Base-by-base conservation (phyloP, 1,140 invertebrate species). In the Papilio xuthus region DNA sequence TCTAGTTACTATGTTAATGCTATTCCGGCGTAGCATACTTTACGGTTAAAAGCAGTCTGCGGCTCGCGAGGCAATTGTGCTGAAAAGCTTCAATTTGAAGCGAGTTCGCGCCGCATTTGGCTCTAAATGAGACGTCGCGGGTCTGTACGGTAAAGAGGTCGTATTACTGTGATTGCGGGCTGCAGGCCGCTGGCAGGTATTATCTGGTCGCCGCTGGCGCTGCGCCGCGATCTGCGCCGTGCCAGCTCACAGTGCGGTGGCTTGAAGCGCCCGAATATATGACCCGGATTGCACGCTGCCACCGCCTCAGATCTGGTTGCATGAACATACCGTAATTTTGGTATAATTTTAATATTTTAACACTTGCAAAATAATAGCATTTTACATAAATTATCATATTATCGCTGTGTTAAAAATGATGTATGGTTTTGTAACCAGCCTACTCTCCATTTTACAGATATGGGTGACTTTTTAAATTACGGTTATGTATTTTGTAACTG, bases 91-190 rank as follows among this genome's bases (percentile, higher is more conserved):
- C 90, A 92, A 92, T 92, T 92, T 93, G 81, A 88, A 83, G 75
- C 85, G 85, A 82, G 85, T 89, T 91, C 88, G 86, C 80, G 81
- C 83, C 84, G 84, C 84, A 84, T 89, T 88, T 87, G 87, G 84
- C 73, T 82, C 87, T 93, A 92, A 93, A 91, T 93, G 90, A 93
- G 92, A 92, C 90, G 90, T 92, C 88, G 84, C 80, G 86, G 83
- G 79, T 85, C 82, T 71, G 86, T 83, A 84, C 81, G 85, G 88
- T 90, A 89, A 91, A 92, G 88, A 90, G 88, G 87, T 84, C 81
- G 86, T 88, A 89, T 92, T 92, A 93, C 86, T 90, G 87, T 89
- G 86, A 89, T 89, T 87, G 86, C 85, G 81, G 89, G 88, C 53
- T 87, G 76, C 69, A 76, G 84, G 87, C 83, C 69, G 78, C 69